phyloP scores from a whole-genome alignment of 2,888 invertebrate genomes.

The Acanthosoma haemorrhoidale region DNA sequence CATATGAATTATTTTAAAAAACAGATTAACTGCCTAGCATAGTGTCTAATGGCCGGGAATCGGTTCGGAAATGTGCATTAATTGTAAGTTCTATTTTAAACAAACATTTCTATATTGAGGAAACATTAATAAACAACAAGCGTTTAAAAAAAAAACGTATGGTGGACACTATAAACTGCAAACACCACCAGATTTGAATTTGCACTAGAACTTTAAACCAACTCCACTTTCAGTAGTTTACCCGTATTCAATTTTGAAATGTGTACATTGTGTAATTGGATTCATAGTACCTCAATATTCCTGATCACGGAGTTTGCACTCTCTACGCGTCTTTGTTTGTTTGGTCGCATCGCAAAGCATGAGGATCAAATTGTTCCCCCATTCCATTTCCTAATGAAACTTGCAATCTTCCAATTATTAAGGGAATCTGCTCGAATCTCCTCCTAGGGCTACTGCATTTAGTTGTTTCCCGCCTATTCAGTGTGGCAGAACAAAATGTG shows the following conservation, averaged over 20 bases:
- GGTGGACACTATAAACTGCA: neutral
- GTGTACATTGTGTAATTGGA: slow-evolving; percentile 9
- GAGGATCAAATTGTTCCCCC: slow-evolving; percentile 3
- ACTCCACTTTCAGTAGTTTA: neutral
- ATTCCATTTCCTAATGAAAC: slow-evolving; percentile 4
- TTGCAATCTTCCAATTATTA: neutral
- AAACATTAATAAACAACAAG: too few species aligned
- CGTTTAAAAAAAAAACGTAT: too few species aligned
- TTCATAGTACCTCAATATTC: neutral
- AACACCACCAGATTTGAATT: neutral
- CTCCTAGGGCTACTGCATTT: neutral
- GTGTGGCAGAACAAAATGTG: too few species aligned
- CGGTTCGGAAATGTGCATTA: too few species aligned
- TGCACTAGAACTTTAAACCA: neutral
- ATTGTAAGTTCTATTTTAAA: too few species aligned
- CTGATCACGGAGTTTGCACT: neutral
- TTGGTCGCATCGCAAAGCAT: neutral
- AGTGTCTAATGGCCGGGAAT: too few species aligned
- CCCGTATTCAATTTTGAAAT: neutral
- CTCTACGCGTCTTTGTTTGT: slow-evolving; percentile 4
- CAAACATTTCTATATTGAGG: too few species aligned
- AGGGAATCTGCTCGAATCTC: neutral
- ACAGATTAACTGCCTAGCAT: too few species aligned
- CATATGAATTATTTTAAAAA: too few species aligned
- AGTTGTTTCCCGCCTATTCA: too few species aligned